These are phyloP conservation scores for Amblyraja radiata DNA, from an alignment of 2,797 vertebrate species.

Conservation along the genomic window DNA sequence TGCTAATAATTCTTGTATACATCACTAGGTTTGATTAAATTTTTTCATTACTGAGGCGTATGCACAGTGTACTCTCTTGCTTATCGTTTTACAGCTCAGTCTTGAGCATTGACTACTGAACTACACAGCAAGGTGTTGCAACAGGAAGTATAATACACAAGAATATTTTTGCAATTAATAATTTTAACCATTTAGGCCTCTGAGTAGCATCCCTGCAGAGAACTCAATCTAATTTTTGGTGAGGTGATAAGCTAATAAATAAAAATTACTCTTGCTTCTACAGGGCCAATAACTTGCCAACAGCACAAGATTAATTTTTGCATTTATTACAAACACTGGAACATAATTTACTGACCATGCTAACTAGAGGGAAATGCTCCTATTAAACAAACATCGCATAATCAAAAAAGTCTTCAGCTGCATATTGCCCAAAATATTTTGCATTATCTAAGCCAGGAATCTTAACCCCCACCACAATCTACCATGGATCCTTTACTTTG, in stretches of 20 bases:
- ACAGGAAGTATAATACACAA: constrained; percentile 25
- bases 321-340: constrained; percentile 4
- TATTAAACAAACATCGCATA: constrained; percentile 27
- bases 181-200: constrained; percentile 8
- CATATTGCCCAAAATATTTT: not conserved
- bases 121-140: constrained; percentile 1
- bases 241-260: constrained; percentile 23
- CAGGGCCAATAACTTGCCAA: not conserved
- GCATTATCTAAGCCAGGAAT: not conserved
- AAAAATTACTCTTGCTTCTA: not conserved
- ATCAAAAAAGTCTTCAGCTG: not conserved
- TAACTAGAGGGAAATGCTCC: not conserved
- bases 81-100: constrained; percentile 31
- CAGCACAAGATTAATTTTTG: not conserved
- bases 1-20: constrained; percentile 38
- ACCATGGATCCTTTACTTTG: not conserved
- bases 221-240: not conserved
- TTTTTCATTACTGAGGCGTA: constrained; percentile 29
- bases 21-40: constrained; percentile 33
- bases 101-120: not conserved
- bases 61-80: constrained; percentile 24
- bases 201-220: not conserved
- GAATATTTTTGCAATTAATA: constrained; percentile 26
- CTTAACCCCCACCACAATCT: not conserved
- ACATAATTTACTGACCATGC: constrained; percentile 1